phyloP scores from a whole-genome alignment of 2,113 vertebrate species.

The Microcebus ravelobensis region DNA sequence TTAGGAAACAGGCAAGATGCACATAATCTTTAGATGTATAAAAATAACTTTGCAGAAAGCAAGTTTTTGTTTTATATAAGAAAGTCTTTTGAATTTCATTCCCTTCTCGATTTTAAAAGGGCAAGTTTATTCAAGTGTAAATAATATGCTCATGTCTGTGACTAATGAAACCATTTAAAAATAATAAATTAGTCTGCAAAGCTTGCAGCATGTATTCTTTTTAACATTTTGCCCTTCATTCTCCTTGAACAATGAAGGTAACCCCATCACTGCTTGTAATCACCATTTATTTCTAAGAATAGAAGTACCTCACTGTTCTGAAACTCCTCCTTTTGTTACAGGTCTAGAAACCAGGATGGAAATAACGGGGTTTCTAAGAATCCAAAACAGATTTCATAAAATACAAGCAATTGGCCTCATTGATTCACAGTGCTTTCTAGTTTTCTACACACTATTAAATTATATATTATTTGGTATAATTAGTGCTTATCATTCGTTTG shows the following conservation, averaged over 20 bases:
- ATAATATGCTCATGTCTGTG: conserved; percentile 78
- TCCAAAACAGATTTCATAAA: background rate
- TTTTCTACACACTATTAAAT: background rate
- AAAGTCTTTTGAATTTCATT: conserved; percentile 69
- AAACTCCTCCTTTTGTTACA: background rate
- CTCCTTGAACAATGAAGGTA: conserved; percentile 66
- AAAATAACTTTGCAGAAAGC: conserved; percentile 69
- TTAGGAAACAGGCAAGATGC: conserved; percentile 62
- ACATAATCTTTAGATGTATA: conserved; percentile 47
- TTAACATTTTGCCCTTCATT: conserved; percentile 70
- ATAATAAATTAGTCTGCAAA: conserved; percentile 73
- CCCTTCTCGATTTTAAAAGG: conserved; percentile 73
- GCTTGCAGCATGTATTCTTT: conserved; percentile 46
- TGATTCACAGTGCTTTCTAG: background rate
- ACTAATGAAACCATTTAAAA: conserved; percentile 79
- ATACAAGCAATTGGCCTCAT: background rate
- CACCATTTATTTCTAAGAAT: conserved; percentile 62
- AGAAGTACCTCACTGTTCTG: conserved; percentile 1
- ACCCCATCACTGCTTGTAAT: background rate
- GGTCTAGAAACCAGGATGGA: background rate
- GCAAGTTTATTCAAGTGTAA: conserved; percentile 77
- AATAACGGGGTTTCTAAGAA: background rate
- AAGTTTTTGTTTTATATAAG: conserved; percentile 67
- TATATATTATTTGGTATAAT: background rate
- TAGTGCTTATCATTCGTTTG: background rate